Percentiles rank a stretch among this genome's conserved stretches.
Conservation (phyloP, 2,888 invertebrate species). For the Icerya purchasi region DNA sequence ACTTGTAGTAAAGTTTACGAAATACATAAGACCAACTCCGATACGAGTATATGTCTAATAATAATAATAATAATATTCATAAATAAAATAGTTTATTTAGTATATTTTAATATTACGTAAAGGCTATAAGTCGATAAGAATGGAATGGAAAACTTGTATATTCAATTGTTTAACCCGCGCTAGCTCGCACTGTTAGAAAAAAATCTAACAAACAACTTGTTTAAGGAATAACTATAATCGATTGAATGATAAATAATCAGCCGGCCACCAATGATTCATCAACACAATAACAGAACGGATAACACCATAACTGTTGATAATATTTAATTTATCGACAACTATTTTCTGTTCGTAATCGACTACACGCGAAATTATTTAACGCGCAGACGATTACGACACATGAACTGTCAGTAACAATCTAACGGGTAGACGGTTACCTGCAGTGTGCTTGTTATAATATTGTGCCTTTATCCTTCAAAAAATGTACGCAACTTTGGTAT, state of each 20-base stretch:
- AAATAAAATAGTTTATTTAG: too few relatives aligned
- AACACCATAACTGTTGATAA: not conserved
- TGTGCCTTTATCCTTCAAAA: too few relatives aligned
- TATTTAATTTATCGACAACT: not conserved
- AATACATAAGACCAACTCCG: too few relatives aligned
- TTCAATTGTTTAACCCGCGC: not conserved
- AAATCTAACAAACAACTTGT: not conserved
- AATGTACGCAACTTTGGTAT: too few relatives aligned
- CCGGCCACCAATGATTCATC: not conserved
- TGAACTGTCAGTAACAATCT: not conserved
- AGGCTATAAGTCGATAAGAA: too few relatives aligned
- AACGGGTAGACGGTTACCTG: too few relatives aligned
- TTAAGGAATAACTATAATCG: not conserved
- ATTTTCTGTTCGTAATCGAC: not conserved
- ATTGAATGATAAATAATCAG: not conserved
- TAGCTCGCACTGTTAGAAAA: not conserved
- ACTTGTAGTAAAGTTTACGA: too few relatives aligned
- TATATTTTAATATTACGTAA: too few relatives aligned
- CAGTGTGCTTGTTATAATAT: too few relatives aligned
- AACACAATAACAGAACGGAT: not conserved
- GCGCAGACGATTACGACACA: not conserved
- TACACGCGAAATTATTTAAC: not conserved
- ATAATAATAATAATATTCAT: too few relatives aligned
- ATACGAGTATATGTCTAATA: too few relatives aligned
- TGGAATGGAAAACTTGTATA: too few relatives aligned